Evolutionary conservation across 2,797 vertebrate genomes (phyloP), one percentile per base, ranked within the genome.

Genomic region (Chaenodraco wilsoni): DNA sequence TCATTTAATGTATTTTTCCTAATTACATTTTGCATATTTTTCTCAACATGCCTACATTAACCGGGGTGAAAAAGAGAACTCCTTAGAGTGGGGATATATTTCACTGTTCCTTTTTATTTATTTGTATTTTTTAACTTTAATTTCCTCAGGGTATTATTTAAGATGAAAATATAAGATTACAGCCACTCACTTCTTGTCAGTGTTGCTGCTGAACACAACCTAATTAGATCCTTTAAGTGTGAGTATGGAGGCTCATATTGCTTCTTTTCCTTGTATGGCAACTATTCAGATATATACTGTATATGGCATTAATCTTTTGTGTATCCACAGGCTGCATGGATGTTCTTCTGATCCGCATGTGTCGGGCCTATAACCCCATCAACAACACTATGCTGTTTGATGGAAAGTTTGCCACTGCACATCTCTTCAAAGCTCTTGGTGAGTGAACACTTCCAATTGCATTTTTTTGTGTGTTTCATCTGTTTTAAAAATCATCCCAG

Each of bases 391-490:
- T 98, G 69, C 93, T 97, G 73, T 98, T 97, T 51, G 95, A 97
- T 55, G 96, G 96, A 40, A 97, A 97, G 84, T 97, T 96, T 1
- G 95, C 95, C 0, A 87, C 94, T 9, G 63, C 94, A 66, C 96
- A 96, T 79, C 88, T 97, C 85, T 98, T 98, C 89, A 97, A 97
- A 90, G 92, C 97, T 0, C 95, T 98, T 0, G 96, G 97, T 97
- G 91, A 95, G 96, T 87, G n/a, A 43, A 58, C 52, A 57, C 2
- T 5, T 21, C 33, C 33, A 40, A n/a, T 17, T 15, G 59, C 14
- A 48, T 41, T 23, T 59, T 48, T 12, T 21, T 17, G 50, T 72
- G 6, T 40, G 4, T 82, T 74, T 76, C 5, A 48, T 58, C 33
- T 2, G 3, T 27, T 58, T 63, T 54, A 69, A 44, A 37, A 57